A percentile compares a stretch with the other conserved stretches of the same genome.
phyloP scores from a whole-genome alignment of 2,113 vertebrate genomes.

The Thunnus maccoyii region DNA sequence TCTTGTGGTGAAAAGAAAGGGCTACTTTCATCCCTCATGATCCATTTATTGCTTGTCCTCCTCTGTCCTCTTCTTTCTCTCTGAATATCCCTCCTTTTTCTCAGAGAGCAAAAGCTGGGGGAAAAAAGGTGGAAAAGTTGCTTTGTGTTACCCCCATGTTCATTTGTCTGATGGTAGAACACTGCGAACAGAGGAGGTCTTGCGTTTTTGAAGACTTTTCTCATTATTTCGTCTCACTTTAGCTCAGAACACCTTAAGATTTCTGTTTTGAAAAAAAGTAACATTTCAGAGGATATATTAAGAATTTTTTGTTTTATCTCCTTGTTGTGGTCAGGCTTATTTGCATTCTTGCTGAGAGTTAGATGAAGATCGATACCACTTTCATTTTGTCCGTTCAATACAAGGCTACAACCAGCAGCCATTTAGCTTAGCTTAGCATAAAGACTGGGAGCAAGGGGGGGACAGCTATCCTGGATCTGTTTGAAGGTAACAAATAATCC shows the following conservation, averaged over 20 bases:
- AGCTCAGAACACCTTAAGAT: neutral
- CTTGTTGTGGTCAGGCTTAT: too few relatives aligned
- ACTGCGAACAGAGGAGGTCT: neutral
- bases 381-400: too few relatives aligned
- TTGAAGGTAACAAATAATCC: neutral
- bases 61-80: constrained; percentile 8
- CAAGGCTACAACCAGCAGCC: too few relatives aligned
- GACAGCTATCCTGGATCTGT: neutral
- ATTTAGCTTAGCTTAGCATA: neutral
- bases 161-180: constrained; percentile 13
- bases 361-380: too few relatives aligned
- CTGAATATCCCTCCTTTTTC: neutral
- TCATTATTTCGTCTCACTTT: constrained; percentile 5
- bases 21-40: constrained; percentile 54
- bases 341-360: too few relatives aligned
- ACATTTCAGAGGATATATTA: neutral
- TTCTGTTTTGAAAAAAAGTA: neutral
- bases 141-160: constrained; percentile 14
- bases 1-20: constrained; percentile 40
- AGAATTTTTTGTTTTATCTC: too few relatives aligned
- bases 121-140: constrained; percentile 16
- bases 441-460: neutral
- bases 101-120: neutral
- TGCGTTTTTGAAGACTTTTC: neutral
- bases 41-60: constrained; percentile 51